Evolutionary conservation across 2,888 invertebrate species (phyloP).

Genomic region (Mantis religiosa): DNA sequence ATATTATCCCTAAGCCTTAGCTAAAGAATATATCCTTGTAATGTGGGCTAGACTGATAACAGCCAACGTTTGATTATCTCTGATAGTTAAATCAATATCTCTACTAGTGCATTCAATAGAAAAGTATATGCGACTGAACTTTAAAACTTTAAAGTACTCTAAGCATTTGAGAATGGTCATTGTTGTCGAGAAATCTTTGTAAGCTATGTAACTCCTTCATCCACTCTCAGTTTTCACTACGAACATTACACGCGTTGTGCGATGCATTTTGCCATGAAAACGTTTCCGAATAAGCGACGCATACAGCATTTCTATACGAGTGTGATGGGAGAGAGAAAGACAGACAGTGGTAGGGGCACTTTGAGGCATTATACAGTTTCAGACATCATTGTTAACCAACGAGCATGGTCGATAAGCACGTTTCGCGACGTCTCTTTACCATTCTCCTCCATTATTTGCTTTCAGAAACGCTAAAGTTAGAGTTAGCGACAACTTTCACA

Average conservation of each 20-base stretch:
- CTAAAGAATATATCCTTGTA: too few species aligned
- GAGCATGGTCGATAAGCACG: not conserved
- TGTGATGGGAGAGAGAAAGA: not conserved
- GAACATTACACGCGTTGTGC: not conserved
- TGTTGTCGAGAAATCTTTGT: too few species aligned
- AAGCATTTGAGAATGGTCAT: too few species aligned
- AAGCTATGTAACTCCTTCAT: too few species aligned
- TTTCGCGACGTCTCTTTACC: not conserved
- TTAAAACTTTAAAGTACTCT: too few species aligned
- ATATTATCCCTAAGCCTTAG: too few species aligned
- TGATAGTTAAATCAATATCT: too few species aligned
- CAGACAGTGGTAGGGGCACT: not conserved
- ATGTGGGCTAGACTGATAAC: too few species aligned
- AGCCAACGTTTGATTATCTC: too few species aligned
- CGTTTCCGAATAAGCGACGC: not conserved
- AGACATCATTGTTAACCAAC: not conserved
- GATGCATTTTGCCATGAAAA: not conserved
- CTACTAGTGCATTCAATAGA: too few species aligned
- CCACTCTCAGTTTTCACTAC: too few species aligned
- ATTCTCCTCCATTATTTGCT: not conserved
- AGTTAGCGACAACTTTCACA: not conserved
- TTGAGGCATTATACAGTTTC: not conserved
- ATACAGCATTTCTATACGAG: not conserved
- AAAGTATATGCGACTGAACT: too few species aligned
- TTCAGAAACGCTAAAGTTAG: not conserved